phyloP scores from a whole-genome alignment of 2,797 vertebrate genomes.

The Enteromius trimaculatus region DNA sequence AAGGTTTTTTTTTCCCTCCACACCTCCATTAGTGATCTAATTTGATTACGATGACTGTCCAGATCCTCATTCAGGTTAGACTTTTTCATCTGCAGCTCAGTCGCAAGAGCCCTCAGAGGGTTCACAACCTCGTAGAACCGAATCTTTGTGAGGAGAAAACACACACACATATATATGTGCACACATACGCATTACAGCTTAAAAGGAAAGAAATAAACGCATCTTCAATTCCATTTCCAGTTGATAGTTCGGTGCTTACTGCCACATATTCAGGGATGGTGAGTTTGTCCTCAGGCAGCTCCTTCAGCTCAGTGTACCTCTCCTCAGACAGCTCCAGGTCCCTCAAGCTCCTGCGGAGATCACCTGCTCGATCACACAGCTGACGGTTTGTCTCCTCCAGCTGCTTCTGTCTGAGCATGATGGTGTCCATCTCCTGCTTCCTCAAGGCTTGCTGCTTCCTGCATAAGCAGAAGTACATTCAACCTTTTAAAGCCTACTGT shows the following conservation, averaged over 20 bases:
- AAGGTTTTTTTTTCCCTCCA: not conserved
- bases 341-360: conserved; percentile 85
- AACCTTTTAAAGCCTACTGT: not conserved
- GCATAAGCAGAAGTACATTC: conserved; percentile 39
- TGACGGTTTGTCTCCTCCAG: conserved; percentile 91
- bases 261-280: conserved; percentile 94
- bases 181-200: conserved; percentile 2
- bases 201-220: not conserved
- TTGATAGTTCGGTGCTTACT: conserved; percentile 75
- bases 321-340: conserved; percentile 90
- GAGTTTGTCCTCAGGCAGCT: conserved; percentile 88
- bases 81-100: conserved; percentile 83
- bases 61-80: conserved; percentile 82
- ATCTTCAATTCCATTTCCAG: not conserved
- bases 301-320: conserved; percentile 83
- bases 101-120: conserved; percentile 83
- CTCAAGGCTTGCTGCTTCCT: conserved; percentile 92
- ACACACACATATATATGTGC: conserved; percentile 1
- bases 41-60: conserved; percentile 80
- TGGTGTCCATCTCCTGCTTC: conserved; percentile 95
- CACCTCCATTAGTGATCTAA: conserved; percentile 89
- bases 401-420: conserved; percentile 91
- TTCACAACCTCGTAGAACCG: conserved; percentile 87
- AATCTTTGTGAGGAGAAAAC: conserved; percentile 69
- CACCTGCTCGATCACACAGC: conserved; percentile 88